Base-by-base conservation (phyloP, 2,797 vertebrate genomes). In the Tadarida brasiliensis region DNA sequence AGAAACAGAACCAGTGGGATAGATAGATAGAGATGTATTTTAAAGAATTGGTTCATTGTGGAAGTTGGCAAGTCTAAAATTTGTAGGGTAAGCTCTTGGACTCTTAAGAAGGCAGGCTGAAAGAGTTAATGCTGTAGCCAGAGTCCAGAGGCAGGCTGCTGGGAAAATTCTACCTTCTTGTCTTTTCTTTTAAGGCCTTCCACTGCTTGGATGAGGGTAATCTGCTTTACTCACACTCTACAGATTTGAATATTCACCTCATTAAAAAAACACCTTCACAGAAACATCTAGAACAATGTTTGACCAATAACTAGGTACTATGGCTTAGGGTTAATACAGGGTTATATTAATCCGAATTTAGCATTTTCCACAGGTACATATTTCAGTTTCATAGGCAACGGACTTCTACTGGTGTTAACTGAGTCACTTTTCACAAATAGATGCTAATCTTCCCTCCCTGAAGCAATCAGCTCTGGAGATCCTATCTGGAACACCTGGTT, bases 251-350 rank as follows among this genome's bases (percentile, higher is more conserved):
- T 61, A 57, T 65, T 92, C 30, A 70, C 57, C 10, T 90, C 65
- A 74, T 51, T 80, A n/a, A 76, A 54, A 87, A 92, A 65, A 39
- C 39, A 70, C 20, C 14, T 33, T 90, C 54, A 87, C 20, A 77
- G 61, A 87, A 91, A 84, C 44, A 63, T 73, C 12, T 88, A 74
- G 47, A 78, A 80, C 73, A 73, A 73, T 61, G 11, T 85, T 83
- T 74, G 65, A 74, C 28, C 11, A 92, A 68, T 47, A 81, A 56
- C 57, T 88, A 26, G 17, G 28, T 78, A 57, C 22, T 22, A 67
- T 11, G 49, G 39, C 28, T 56, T 59, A 71, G 33, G 14, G 7
- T 77, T 83, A 81, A 24, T 61, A 83, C 56, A 87, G 30, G 57
- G 39, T 81, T 67, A n/a, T 19, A 19, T 78, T 74, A 67, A 51